Evolutionary conservation across 2,797 vertebrate genomes (phyloP), one percentile per base, ranked within the genome.

Genomic region (Enteromius argenteus): DNA sequence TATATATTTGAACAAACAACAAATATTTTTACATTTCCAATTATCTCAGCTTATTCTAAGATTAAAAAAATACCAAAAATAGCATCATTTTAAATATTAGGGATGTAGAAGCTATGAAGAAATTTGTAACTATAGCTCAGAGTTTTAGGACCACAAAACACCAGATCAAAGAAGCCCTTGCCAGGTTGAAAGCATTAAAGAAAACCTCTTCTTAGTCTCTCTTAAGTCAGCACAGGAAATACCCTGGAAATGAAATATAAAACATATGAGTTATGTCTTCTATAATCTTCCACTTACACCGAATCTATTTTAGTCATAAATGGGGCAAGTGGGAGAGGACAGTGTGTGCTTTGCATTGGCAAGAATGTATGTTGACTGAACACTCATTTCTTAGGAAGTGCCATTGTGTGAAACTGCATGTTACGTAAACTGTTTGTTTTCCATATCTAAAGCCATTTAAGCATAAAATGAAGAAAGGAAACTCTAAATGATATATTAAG

Each of bases 121-220:
- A 2, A 37, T 66, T 0, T n/a, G n/a, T 67, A 58, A 19, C 66
- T 72, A 62, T 35, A 75, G 35, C 75, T 72, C 49, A 80, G 46
- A 71, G 69, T 83, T 81, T 76, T 77, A 78, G 49, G 66, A 56
- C 56, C 83, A 77, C 17, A 44, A 27, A 44, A 83, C 46, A 27
- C 60, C 35, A 64, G 77, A 69, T 27, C 69, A 68, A 84, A 73
- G 58, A 84, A 66, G 46, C 60, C 53, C 14, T 51, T 83, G 74
- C 62, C 32, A 30, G 71, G 32, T 1, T 72, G 39, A 80, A 14
- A 69, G 90, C 90, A 89, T 92, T 91, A 91, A 56, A 84, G 62
- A 68, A 87, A 89, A 68, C 79, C 74, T 83, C 66, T 85, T 81
- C 73, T 21, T 21, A 32, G 32, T 76, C 60, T 35, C 75, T 37